Percentiles rank a stretch among this genome's conserved stretches.
Evolutionary conservation across 1,140 invertebrate genomes (phyloP).

Genomic region (Euwallacea fornicatus): DNA sequence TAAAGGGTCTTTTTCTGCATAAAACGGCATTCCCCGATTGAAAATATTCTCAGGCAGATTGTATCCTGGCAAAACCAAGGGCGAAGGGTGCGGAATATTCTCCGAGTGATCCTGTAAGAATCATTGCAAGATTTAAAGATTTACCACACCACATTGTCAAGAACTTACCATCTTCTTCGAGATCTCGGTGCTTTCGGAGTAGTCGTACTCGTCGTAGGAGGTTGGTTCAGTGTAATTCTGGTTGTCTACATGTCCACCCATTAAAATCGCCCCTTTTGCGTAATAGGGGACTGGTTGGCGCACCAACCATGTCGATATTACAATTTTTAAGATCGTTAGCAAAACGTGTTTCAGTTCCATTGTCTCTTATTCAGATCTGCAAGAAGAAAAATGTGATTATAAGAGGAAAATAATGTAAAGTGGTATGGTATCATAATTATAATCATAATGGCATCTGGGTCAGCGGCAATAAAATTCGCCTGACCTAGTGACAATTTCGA

Average conservation of each 20-base stretch:
- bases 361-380: no score
- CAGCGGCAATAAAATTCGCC: background rate
- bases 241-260: constrained; percentile 48
- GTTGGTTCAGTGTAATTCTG: constrained; percentile 31
- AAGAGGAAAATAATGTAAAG: no score
- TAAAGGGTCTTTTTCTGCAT: constrained; percentile 67
- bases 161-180: background rate
- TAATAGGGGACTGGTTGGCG: background rate
- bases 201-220: constrained; percentile 35
- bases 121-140: background rate
- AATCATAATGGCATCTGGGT: constrained; percentile 7
- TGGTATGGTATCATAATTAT: no score
- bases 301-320: constrained; percentile 48
- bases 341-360: constrained; percentile 51
- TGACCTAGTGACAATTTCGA: background rate
- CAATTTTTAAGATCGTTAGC: constrained; percentile 49
- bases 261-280: constrained; percentile 43
- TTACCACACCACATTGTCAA: background rate
- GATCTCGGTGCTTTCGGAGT: constrained; percentile 18
- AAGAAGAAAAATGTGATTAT: no score
- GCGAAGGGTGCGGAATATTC: constrained; percentile 50
- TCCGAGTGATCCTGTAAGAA: constrained; percentile 35
- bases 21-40: constrained; percentile 71
- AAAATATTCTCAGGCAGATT: constrained; percentile 56
- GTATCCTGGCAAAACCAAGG: constrained; percentile 50